A percentile compares a stretch with the other conserved stretches of the same genome.
Conservation (phyloP, 2,113 vertebrate species). For the Cricetomys ansorgei region DNA sequence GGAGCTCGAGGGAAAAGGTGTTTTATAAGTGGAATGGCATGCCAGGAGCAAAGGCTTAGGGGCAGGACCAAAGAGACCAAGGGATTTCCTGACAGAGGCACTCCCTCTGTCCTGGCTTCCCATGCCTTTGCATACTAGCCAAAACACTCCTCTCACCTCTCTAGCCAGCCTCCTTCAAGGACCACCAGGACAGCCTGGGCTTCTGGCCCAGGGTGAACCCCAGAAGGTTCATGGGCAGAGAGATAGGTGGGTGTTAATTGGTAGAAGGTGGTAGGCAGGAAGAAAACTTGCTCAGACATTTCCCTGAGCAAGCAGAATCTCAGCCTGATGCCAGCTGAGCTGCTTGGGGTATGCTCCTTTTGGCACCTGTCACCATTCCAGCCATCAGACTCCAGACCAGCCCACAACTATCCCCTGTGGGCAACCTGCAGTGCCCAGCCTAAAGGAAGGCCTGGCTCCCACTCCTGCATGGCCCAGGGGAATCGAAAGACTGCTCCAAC, state of each 20-base stretch:
- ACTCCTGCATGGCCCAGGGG: not conserved
- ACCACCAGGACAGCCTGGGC: not conserved
- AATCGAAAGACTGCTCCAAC: not conserved
- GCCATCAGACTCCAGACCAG: slow-evolving; percentile 22
- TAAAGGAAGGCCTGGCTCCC: not conserved
- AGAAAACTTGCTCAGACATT: not conserved
- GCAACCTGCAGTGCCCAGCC: not conserved
- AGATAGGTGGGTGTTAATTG: slow-evolving; percentile 15
- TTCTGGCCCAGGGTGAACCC: not conserved
- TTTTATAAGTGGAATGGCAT: not conserved
- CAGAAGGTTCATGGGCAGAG: slow-evolving; percentile 4
- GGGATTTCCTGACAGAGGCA: not conserved
- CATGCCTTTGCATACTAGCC: not conserved
- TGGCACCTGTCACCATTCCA: not conserved
- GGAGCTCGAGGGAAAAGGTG: not conserved
- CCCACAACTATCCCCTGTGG: not conserved
- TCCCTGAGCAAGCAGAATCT: not conserved
- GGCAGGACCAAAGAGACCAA: not conserved
- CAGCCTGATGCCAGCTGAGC: not conserved
- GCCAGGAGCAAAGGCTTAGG: not conserved
- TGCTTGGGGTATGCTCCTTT: not conserved
- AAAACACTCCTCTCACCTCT: not conserved
- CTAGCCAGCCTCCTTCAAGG: not conserved
- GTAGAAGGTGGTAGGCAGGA: not conserved
- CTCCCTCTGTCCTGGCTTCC: not conserved